Conservation (phyloP, 2,888 invertebrate species). For the Digitonthophagus gazella region DNA sequence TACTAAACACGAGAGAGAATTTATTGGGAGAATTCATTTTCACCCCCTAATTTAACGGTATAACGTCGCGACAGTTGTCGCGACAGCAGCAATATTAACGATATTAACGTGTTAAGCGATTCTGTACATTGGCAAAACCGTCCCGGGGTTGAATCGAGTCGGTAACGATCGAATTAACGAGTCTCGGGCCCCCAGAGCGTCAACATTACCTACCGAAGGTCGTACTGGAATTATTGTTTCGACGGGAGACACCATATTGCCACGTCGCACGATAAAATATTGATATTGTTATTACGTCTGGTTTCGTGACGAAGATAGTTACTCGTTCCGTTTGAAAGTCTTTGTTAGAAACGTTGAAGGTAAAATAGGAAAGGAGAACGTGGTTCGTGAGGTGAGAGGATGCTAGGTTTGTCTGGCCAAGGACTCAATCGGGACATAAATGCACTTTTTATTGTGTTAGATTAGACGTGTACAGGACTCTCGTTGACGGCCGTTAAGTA, state of each 20-base stretch:
- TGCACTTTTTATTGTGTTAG: slow-evolving; percentile 11
- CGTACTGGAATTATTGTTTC: not conserved
- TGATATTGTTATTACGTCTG: not conserved
- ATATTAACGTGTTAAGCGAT: not conserved
- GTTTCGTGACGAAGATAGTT: not conserved
- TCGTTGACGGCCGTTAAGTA: slow-evolving; percentile 11
- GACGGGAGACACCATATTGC: not conserved
- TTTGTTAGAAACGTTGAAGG: not conserved
- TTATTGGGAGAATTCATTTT: too few relatives aligned
- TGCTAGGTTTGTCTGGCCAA: slow-evolving; percentile 1
- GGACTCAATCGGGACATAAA: not conserved
- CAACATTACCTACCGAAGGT: not conserved
- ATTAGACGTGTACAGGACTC: slow-evolving; percentile 13
- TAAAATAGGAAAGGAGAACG: slow-evolving; percentile 1
- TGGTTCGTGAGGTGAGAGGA: slow-evolving; percentile 8
- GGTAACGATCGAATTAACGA: not conserved
- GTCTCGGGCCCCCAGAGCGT: not conserved
- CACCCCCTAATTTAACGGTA: not conserved
- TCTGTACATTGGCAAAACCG: not conserved
- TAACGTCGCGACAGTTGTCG: not conserved
- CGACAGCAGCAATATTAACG: not conserved
- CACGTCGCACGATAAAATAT: not conserved
- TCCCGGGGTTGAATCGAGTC: not conserved
- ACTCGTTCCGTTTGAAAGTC: not conserved
- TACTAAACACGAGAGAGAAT: too few relatives aligned